phyloP scores from a whole-genome alignment of 2,113 vertebrate species.

The Agelaius tricolor region DNA sequence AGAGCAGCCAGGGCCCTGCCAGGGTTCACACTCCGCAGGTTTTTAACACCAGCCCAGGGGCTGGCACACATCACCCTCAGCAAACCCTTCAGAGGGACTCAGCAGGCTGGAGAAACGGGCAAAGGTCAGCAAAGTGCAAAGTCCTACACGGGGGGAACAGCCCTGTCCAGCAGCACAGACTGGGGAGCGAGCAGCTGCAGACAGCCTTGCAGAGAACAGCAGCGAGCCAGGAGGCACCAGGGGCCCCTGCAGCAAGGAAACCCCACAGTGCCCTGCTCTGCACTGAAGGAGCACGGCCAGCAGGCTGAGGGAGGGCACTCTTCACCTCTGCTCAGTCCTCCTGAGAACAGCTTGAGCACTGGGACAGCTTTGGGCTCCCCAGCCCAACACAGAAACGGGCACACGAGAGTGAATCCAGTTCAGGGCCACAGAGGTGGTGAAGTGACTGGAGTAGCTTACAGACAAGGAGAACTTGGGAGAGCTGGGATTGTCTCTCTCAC shows the following conservation, averaged over 20 bases:
- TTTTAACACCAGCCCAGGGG: not conserved
- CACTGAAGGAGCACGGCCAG: not conserved
- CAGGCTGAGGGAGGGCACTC: not conserved
- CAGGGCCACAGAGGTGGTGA: not conserved
- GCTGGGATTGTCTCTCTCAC: not conserved
- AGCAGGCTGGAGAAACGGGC: not conserved
- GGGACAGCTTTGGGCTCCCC: not conserved
- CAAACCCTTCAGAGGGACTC: not conserved
- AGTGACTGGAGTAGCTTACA: not conserved
- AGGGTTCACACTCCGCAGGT: accelerated
- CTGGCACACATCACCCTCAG: not conserved
- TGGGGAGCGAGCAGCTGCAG: not conserved
- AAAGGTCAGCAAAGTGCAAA: not conserved
- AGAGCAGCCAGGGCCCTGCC: not conserved
- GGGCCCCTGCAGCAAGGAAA: not conserved
- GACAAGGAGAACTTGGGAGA: not conserved
- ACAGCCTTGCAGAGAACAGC: not conserved
- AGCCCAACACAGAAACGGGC: not conserved
- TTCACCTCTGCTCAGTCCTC: not conserved
- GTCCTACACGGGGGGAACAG: not conserved
- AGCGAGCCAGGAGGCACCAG: accelerated
- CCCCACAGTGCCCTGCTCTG: not conserved
- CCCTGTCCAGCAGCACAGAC: not conserved
- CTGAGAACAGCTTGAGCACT: not conserved
- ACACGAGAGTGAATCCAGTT: not conserved